These are phyloP conservation scores for Andrena marginata DNA, from an alignment of 2,888 invertebrate species.

Conservation along the genomic window DNA sequence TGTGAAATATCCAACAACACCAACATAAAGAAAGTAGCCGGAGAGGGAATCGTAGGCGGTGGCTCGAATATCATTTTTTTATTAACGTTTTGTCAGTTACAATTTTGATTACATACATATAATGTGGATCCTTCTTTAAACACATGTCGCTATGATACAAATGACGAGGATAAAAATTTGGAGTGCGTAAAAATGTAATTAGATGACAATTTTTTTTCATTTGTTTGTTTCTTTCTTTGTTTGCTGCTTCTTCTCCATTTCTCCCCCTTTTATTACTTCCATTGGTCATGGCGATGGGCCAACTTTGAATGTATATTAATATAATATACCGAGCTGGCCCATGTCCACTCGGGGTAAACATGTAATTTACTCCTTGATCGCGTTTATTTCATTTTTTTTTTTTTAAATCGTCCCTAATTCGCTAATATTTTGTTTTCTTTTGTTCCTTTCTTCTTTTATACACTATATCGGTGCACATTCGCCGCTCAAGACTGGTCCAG, in stretches of 20 bases:
- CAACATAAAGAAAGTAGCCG: too few relatives aligned
- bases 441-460: slow-evolving; percentile 74
- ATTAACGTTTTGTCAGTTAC: slow-evolving; percentile 84
- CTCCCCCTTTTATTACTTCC: slow-evolving; percentile 73
- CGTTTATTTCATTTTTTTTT: slow-evolving; percentile 55
- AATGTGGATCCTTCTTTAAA: slow-evolving; percentile 83
- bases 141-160: slow-evolving; percentile 84
- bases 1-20: too few relatives aligned
- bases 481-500: slow-evolving; percentile 75
- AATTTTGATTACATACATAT: slow-evolving; percentile 85
- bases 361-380: slow-evolving; percentile 80
- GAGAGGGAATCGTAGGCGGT: not conserved
- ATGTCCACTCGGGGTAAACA: slow-evolving; percentile 79
- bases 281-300: slow-evolving; percentile 83
- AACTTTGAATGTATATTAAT: slow-evolving; percentile 84
- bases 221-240: slow-evolving; percentile 28
- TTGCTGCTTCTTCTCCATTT: slow-evolving; percentile 41
- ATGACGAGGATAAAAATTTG: slow-evolving; percentile 84
- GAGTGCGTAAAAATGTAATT: slow-evolving; percentile 84
- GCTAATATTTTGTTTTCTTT: slow-evolving; percentile 76
- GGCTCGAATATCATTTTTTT: slow-evolving; percentile 81
- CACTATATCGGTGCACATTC: slow-evolving; percentile 81
- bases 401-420: slow-evolving; percentile 80
- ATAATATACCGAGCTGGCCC: slow-evolving; percentile 84
- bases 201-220: slow-evolving; percentile 79